Conservation (phyloP, 2,797 vertebrate genomes). For the Falco novaeseelandiae region DNA sequence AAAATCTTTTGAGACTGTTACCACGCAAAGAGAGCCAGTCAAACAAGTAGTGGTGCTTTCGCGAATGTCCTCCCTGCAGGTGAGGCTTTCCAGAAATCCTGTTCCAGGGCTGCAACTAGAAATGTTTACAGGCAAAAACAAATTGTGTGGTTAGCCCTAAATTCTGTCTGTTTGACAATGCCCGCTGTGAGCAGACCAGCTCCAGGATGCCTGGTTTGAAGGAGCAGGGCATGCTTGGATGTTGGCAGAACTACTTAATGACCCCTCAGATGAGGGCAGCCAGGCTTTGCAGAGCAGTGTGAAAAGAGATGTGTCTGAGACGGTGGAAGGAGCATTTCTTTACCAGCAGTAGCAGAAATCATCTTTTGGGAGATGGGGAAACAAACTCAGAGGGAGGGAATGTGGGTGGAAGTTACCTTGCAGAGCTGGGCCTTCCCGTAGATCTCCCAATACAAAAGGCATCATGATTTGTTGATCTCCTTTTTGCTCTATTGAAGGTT, state of each 20-base stretch:
- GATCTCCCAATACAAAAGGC: not conserved
- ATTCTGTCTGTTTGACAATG: not conserved
- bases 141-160: not conserved
- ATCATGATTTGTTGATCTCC: not conserved
- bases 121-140: not conserved
- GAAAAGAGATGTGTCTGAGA: not conserved
- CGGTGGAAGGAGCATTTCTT: not conserved
- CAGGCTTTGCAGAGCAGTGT: not conserved
- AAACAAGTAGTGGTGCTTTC: not conserved
- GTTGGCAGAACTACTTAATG: not conserved
- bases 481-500: not conserved
- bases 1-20: not conserved
- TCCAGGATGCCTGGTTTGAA: not conserved
- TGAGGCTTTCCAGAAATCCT: not conserved
- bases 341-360: not conserved
- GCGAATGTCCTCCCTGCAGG: not conserved
- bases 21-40: not conserved
- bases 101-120: not conserved
- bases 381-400: not conserved
- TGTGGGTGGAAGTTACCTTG: not conserved
- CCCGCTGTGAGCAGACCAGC: not conserved
- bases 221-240: not conserved
- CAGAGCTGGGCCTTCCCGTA: not conserved
- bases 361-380: not conserved
- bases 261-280: not conserved